Evolutionary conservation across 2,888 invertebrate species (phyloP).

Genomic region (Dasysyrphus tricinctus): DNA sequence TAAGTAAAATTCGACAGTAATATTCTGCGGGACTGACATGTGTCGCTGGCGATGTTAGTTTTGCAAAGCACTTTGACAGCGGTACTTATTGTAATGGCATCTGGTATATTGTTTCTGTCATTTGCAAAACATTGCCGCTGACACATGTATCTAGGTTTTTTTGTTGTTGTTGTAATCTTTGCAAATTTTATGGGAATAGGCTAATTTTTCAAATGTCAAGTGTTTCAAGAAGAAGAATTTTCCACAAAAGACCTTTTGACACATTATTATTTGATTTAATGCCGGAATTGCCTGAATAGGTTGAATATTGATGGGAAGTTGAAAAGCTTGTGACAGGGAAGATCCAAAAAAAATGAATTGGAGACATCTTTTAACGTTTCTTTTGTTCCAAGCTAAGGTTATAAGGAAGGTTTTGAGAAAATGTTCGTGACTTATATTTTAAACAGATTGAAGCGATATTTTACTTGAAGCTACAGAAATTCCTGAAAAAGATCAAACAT

Average conservation of each 20-base stretch:
- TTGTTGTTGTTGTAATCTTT: background rate
- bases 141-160: constrained; percentile 21
- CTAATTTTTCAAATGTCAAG: constrained; percentile 46
- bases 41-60: constrained; percentile 36
- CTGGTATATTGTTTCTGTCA: constrained; percentile 58
- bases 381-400: background rate
- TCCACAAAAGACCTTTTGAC: constrained; percentile 14
- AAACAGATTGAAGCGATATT: no score
- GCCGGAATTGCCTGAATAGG: constrained; percentile 32
- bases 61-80: constrained; percentile 58
- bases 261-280: constrained; percentile 18
- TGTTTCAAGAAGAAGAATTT: constrained; percentile 11
- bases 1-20: constrained; percentile 57
- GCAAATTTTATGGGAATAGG: constrained; percentile 15
- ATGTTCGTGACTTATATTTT: no score
- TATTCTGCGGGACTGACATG: constrained; percentile 65
- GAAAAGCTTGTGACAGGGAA: background rate
- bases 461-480: no score
- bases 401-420: background rate
- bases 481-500: no score
- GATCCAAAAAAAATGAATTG: background rate
- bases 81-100: constrained; percentile 57
- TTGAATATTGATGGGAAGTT: background rate
- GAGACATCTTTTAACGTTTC: background rate
- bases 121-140: constrained; percentile 32